phyloP scores from a whole-genome alignment of 2,888 invertebrate species.

The Drosophila peninsularis region DNA sequence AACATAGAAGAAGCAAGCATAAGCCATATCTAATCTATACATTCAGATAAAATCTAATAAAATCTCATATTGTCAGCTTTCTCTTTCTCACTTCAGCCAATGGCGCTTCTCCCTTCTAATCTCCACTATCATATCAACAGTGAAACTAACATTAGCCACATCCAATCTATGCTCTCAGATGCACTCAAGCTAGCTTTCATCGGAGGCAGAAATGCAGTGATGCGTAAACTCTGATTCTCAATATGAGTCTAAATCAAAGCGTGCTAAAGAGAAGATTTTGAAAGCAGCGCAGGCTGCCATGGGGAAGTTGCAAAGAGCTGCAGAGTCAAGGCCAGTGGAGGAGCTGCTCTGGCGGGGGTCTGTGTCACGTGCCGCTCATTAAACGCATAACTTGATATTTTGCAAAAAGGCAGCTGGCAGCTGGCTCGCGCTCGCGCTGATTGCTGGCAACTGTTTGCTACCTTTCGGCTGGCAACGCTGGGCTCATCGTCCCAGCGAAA shows the following conservation, averaged over 20 bases:
- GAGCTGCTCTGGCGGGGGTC: not conserved
- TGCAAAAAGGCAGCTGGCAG: slow-evolving; percentile 57
- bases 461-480: slow-evolving; percentile 21
- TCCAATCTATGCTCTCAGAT: not conserved
- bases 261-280: too few species aligned
- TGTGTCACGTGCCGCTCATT: slow-evolving; percentile 81
- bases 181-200: accelerated
- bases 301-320: not conserved
- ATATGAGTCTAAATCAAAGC: not conserved
- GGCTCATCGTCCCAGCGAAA: not conserved
- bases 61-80: too few species aligned
- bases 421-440: slow-evolving; percentile 43
- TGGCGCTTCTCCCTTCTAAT: too few species aligned
- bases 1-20: too few species aligned
- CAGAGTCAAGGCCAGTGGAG: not conserved
- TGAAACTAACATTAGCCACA: too few species aligned
- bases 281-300: not conserved
- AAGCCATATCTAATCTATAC: too few species aligned
- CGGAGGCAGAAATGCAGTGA: not conserved
- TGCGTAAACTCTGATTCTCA: not conserved
- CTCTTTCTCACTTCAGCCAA: too few species aligned
- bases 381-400: slow-evolving; percentile 80
- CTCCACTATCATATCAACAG: too few species aligned
- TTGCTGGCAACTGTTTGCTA: slow-evolving; percentile 40
- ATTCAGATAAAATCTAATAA: too few species aligned